phyloP scores from a whole-genome alignment of 2,888 invertebrate species.

The Tanypteryx hageni region DNA sequence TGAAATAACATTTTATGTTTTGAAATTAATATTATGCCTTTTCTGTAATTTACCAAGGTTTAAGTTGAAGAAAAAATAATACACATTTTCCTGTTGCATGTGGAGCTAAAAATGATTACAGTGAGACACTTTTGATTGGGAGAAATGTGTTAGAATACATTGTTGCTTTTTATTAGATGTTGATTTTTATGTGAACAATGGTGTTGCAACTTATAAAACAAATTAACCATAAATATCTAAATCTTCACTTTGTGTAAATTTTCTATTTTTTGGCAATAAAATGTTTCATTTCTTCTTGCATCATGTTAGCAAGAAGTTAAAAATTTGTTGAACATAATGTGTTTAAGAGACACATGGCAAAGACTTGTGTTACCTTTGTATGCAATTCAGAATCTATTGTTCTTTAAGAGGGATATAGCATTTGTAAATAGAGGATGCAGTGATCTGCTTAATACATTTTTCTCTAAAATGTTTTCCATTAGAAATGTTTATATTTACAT shows the following conservation, averaged over 20 bases:
- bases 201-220: neutral
- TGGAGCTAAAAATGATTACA: neutral
- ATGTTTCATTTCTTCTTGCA: neutral
- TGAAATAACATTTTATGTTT: neutral
- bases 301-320: conserved; percentile 6
- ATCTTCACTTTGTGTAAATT: neutral
- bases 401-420: conserved; percentile 27
- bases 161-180: neutral
- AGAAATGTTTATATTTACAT: conserved; percentile 26
- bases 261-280: neutral
- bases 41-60: neutral
- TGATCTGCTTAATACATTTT: conserved; percentile 35
- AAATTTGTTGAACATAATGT: neutral
- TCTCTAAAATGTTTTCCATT: conserved; percentile 21
- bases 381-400: neutral
- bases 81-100: conserved; percentile 23
- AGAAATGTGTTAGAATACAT: neutral
- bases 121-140: neutral
- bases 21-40: neutral
- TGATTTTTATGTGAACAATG: conserved; percentile 24
- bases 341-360: neutral
- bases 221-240: neutral
- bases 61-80: neutral
- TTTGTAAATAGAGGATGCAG: neutral
- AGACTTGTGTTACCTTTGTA: neutral